These are phyloP conservation scores for Gymnoscopelus braueri DNA, from an alignment of 2,797 vertebrate genomes.

Conservation along the genomic window DNA sequence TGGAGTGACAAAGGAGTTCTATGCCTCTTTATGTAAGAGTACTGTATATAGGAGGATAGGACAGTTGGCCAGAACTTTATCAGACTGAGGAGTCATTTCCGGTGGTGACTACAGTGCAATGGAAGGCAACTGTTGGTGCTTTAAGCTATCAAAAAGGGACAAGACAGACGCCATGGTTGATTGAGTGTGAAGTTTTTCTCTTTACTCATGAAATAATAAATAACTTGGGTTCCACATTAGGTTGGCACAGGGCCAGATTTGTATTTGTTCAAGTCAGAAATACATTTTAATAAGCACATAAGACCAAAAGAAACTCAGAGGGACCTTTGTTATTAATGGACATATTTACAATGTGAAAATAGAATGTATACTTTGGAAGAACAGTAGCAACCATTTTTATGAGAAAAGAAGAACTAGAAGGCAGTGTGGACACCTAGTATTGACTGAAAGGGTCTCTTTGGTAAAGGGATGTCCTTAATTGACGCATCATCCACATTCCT, in stretches of 20 bases:
- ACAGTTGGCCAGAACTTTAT: background rate
- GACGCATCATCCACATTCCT: too few relatives aligned
- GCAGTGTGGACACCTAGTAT: too few relatives aligned
- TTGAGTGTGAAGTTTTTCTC: constrained; percentile 81
- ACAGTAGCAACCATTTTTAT: constrained; percentile 16
- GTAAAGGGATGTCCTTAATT: too few relatives aligned
- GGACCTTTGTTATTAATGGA: constrained; percentile 50
- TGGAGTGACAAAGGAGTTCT: background rate
- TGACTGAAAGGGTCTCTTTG: too few relatives aligned
- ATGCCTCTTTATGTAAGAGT: background rate
- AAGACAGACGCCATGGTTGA: constrained; percentile 76
- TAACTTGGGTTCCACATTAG: constrained; percentile 82
- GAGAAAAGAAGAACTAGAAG: constrained; percentile 1
- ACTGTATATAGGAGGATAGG: background rate
- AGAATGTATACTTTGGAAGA: constrained; percentile 19
- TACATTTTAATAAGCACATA: constrained; percentile 44
- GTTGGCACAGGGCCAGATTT: constrained; percentile 68
- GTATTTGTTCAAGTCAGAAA: constrained; percentile 64
- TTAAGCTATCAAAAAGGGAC: constrained; percentile 58
- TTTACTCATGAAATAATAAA: constrained; percentile 85
- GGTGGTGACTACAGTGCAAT: constrained; percentile 41
- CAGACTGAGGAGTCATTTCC: constrained; percentile 13
- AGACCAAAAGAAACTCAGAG: constrained; percentile 30
- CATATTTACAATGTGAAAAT: constrained; percentile 57
- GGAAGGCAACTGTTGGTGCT: constrained; percentile 55